A percentile compares a stretch with the other conserved stretches of the same genome.
Evolutionary conservation across 2,797 vertebrate species (phyloP).

Genomic region (Simalia tracyae): DNA sequence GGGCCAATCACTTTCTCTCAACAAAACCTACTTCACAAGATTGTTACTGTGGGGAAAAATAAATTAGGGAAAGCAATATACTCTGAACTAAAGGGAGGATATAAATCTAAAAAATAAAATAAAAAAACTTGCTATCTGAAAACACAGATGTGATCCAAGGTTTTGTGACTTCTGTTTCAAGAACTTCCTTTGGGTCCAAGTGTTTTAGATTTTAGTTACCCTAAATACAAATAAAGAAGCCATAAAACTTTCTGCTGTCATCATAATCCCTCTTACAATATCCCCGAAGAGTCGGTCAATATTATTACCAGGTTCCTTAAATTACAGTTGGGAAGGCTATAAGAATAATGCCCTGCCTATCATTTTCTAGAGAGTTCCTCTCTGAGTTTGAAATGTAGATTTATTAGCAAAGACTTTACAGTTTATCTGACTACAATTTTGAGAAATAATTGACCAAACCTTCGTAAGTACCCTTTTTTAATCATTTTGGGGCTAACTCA

Average conservation of each 20-base stretch:
- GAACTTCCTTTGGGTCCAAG: not conserved
- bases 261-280: not conserved
- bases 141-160: not conserved
- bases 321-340: not conserved
- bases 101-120: not conserved
- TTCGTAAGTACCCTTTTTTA: not conserved
- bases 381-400: not conserved
- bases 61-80: not conserved
- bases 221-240: not conserved
- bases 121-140: not conserved
- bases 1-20: not conserved
- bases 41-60: not conserved
- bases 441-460: not conserved
- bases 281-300: not conserved
- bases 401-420: not conserved
- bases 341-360: not conserved
- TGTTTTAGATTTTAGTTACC: not conserved
- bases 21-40: not conserved
- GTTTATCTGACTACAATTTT: not conserved
- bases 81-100: not conserved
- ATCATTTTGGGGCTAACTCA: not conserved
- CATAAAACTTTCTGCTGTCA: not conserved
- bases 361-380: not conserved
- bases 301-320: not conserved
- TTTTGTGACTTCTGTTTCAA: not conserved